Base-by-base conservation (phyloP, 2,888 invertebrate species). In the Ochropleura plecta region DNA sequence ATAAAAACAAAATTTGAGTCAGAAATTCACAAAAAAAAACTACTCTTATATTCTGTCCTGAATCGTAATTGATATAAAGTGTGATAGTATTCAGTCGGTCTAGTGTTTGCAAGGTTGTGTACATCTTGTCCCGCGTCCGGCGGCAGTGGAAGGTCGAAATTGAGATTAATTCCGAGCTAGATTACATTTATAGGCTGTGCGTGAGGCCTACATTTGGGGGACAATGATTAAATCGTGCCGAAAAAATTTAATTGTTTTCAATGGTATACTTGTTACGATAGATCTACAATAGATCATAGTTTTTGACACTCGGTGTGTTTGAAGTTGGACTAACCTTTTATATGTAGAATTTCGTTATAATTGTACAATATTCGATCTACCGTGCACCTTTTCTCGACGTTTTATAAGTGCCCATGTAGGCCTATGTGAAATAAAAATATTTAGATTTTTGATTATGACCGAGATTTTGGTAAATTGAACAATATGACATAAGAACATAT, bases 171-270 rank as follows among this genome's bases (percentile, higher is more conserved):
- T 78, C 73, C 51, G 42, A 85, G 73, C 77, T 76, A 73, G 76
- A 80, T 82, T 76, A 82, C 70, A 66, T 79, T 73, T 76, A 66
- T 51, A 86, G 75, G 72, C 60, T 70, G 78, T 82, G 86, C 83
- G 85, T 83, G 87, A 88, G 87, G 76, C 78, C 85, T 87, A 83
- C 73, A 79, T 86, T 79, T 71, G 9, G n/a, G 46, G n/a, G 70
- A 78, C 78, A 70, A 64, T 76, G 78, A 81, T 83, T 76, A 81
- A 78, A 74, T 83, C 75, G 81, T 64, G 82, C 60, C 18, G 71
- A 76, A 77, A 72, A 18, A 86, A 88, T 86, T 82, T 77, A 81
- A 83, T 73, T 79, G 76, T 76, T 77, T 82, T 62, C 73, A 80
- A 71, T 48, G 57, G 46, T 20, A 49, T 53, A 60, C 67, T 79